Evolutionary conservation across 2,797 vertebrate genomes (phyloP).

Genomic region (Caiman crocodilus): DNA sequence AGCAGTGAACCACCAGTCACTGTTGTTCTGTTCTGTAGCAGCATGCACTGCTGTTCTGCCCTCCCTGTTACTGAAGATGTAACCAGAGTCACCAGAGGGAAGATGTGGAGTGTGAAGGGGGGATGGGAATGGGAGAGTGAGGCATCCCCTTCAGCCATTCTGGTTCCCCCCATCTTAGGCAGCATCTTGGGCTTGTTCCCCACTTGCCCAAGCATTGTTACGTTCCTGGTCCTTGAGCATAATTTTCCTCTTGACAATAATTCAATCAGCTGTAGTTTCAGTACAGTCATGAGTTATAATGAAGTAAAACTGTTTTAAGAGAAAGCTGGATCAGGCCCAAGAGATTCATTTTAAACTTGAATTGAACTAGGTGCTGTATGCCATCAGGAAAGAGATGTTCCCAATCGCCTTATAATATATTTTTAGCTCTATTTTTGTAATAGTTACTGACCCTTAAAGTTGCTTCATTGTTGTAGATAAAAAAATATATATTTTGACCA

Average conservation of each 20-base stretch:
- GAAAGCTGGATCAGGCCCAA: background rate
- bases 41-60: too few relatives aligned
- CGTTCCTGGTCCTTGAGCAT: background rate
- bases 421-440: background rate
- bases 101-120: too few relatives aligned
- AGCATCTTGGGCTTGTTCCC: too few relatives aligned
- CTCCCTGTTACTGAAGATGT: too few relatives aligned
- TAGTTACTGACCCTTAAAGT: background rate
- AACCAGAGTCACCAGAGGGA: too few relatives aligned
- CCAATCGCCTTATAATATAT: background rate
- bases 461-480: background rate
- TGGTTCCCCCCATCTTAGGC: too few relatives aligned
- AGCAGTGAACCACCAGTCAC: too few relatives aligned
- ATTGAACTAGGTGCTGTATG: background rate
- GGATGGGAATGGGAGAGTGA: too few relatives aligned
- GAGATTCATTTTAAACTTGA: background rate
- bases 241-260: background rate
- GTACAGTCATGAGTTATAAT: background rate
- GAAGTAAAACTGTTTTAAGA: background rate
- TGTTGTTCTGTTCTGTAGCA: too few relatives aligned
- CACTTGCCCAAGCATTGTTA: too few relatives aligned
- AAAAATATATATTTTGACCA: background rate
- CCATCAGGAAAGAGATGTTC: background rate
- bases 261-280: background rate
- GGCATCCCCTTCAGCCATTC: too few relatives aligned